Conservation (phyloP, 2,797 vertebrate genomes). For the Malurus splendens region DNA sequence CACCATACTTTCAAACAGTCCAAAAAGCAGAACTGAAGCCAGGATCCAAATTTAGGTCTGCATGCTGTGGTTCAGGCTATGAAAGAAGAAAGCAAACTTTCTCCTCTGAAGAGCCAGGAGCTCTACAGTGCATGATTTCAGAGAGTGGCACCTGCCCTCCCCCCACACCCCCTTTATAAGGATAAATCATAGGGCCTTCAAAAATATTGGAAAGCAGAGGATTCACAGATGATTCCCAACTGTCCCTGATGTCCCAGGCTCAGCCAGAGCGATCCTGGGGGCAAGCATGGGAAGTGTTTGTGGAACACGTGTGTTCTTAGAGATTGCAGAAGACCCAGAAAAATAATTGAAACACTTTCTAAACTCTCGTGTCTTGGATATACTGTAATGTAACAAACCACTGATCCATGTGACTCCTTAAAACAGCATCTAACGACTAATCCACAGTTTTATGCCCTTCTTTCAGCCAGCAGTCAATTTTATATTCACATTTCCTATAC, state of each 20-base stretch:
- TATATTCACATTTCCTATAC: not conserved
- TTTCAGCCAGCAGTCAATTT: not conserved
- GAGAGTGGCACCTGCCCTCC: not conserved
- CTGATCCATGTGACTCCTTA: not conserved
- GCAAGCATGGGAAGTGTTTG: not conserved
- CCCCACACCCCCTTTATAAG: not conserved
- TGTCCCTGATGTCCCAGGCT: not conserved
- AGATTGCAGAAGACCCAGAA: not conserved
- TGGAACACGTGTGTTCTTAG: not conserved
- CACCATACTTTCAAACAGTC: not conserved
- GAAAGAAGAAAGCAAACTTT: conserved; percentile 2
- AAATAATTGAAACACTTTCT: not conserved
- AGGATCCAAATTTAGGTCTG: conserved; percentile 31
- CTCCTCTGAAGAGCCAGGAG: not conserved
- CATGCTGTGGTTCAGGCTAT: not conserved
- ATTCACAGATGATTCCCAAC: not conserved
- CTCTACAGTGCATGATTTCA: not conserved
- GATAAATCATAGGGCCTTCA: not conserved
- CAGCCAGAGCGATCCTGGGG: not conserved
- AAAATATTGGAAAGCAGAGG: not conserved
- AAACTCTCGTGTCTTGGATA: not conserved
- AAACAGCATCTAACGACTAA: not conserved
- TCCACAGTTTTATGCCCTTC: not conserved
- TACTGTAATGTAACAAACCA: not conserved
- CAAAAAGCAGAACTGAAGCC: conserved; percentile 9